phyloP scores from a whole-genome alignment of 2,113 vertebrate species.

The Platichthys stellatus region DNA sequence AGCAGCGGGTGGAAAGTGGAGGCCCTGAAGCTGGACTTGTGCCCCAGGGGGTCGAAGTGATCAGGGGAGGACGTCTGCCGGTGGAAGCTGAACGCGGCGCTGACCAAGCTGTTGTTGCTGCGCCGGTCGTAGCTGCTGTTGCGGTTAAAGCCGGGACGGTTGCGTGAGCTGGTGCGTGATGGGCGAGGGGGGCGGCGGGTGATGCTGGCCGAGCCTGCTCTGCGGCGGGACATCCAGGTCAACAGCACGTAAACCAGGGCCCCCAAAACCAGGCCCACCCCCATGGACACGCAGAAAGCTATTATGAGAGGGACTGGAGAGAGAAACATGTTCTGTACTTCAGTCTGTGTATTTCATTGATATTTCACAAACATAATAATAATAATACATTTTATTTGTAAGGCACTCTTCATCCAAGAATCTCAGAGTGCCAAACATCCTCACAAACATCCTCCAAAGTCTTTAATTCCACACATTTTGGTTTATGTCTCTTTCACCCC shows the following conservation, averaged over 20 bases:
- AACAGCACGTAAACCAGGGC: conserved; percentile 88
- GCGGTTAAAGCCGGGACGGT: conserved; percentile 88
- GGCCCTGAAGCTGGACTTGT: conserved; percentile 92
- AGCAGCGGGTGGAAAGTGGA: conserved; percentile 97
- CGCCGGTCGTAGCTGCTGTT: conserved; percentile 91
- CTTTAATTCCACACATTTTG: neutral
- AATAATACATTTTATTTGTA: no score
- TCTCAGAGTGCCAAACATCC: no score
- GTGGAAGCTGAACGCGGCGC: conserved; percentile 90
- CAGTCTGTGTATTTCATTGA: no score
- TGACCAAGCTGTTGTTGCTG: conserved; percentile 95
- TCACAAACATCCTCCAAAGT: neutral
- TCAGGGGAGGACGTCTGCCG: conserved; percentile 89
- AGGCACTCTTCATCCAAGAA: no score
- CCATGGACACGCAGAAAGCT: conserved; percentile 93
- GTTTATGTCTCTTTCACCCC: neutral
- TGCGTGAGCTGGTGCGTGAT: conserved; percentile 72
- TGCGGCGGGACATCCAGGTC: conserved; percentile 89
- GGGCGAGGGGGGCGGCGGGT: conserved; percentile 85
- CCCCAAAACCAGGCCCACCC: conserved; percentile 89
- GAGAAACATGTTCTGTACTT: conserved; percentile 3
- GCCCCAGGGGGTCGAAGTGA: conserved; percentile 87
- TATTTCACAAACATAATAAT: neutral
- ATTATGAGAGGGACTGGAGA: conserved; percentile 88
- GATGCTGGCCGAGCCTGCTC: conserved; percentile 90